Conservation (phyloP, 2,113 vertebrate genomes). For the Tachycineta bicolor region DNA sequence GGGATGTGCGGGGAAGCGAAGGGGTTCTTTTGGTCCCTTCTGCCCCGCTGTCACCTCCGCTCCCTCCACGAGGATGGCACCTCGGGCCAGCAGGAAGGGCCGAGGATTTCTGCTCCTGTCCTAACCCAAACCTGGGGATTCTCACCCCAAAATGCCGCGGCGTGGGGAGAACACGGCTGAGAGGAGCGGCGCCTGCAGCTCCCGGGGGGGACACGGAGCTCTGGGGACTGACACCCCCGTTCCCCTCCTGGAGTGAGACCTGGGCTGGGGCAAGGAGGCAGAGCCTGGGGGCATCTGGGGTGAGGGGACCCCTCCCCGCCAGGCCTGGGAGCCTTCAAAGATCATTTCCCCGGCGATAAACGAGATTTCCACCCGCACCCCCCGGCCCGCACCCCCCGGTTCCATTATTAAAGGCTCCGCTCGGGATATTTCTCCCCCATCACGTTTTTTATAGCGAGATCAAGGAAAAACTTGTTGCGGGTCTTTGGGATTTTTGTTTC, state of each 20-base stretch:
- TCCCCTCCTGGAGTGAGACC: background rate
- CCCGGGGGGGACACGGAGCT: background rate
- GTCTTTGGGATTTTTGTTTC: background rate
- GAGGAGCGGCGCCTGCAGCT: background rate
- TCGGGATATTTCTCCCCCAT: background rate
- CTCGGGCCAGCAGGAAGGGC: rapidly evolving
- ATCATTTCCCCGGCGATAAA: background rate
- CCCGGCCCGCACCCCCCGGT: background rate
- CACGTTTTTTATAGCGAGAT: slow-evolving; percentile 43
- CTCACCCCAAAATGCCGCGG: background rate
- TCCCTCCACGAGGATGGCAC: background rate
- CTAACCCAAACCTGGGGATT: background rate
- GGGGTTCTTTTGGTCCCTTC: background rate
- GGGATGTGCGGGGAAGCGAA: background rate
- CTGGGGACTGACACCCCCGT: background rate
- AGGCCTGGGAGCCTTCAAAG: background rate
- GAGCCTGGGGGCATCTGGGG: background rate
- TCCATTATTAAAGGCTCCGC: background rate
- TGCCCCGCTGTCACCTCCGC: background rate
- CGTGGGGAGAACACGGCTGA: background rate
- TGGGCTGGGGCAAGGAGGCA: background rate
- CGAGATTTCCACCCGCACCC: background rate
- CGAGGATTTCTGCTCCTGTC: background rate
- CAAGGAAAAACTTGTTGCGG: background rate
- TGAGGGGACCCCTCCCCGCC: background rate